Conservation (phyloP, 2,888 invertebrate species). For the Harpalus rubripes region DNA sequence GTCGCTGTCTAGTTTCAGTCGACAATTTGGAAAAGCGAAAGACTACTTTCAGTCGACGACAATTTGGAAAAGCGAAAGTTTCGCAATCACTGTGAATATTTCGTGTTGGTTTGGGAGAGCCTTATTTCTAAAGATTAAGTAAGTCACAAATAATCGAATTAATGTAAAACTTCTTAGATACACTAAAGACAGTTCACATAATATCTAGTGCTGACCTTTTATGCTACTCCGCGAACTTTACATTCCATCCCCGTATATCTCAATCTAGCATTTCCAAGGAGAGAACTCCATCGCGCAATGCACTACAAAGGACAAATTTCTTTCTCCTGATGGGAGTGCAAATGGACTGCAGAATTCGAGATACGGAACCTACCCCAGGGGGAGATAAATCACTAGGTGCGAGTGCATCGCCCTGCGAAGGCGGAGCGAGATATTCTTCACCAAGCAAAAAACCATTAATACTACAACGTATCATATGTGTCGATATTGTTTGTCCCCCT, state of each 20-base stretch:
- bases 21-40: no score
- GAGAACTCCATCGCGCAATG: constrained; percentile 8
- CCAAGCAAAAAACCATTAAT: constrained; percentile 23
- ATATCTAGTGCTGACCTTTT: no score
- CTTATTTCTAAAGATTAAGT: no score
- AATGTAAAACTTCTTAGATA: no score
- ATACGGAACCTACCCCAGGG: constrained; percentile 28
- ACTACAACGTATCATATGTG: constrained; percentile 1
- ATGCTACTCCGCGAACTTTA: no score
- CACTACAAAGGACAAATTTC: constrained; percentile 56
- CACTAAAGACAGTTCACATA: no score
- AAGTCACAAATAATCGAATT: no score
- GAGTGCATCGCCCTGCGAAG: constrained; percentile 23
- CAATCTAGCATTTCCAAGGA: constrained; percentile 42
- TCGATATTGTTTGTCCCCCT: background rate
- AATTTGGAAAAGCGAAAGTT: no score
- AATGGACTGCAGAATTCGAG: constrained; percentile 38
- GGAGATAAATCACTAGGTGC: constrained; percentile 56
- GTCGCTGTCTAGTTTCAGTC: no score
- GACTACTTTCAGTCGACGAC: no score
- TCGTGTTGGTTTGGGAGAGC: no score
- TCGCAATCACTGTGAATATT: no score
- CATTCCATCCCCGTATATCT: constrained; percentile 1
- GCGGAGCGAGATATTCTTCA: background rate
- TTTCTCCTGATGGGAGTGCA: constrained; percentile 49